Evolutionary conservation across 2,113 vertebrate species (phyloP).

Genomic region (Malurus cyaneus): DNA sequence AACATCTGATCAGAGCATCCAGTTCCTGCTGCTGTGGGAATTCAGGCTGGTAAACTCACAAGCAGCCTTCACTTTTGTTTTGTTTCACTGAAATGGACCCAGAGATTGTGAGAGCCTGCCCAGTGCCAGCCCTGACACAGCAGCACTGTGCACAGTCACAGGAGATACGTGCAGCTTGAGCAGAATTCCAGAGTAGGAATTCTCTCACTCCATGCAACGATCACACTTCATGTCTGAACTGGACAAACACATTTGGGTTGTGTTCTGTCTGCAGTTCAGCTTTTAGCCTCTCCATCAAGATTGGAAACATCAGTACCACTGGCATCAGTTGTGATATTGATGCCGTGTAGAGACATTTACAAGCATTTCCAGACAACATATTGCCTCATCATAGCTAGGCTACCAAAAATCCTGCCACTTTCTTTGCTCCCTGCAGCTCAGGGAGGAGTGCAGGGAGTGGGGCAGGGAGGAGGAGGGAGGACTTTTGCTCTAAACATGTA

Average conservation of each 20-base stretch:
- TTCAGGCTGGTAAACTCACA: background rate
- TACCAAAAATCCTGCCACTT: background rate
- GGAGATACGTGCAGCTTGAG: background rate
- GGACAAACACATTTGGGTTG: background rate
- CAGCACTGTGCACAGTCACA: background rate
- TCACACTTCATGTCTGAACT: background rate
- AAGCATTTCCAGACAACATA: background rate
- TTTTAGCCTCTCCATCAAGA: background rate
- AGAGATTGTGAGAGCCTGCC: background rate
- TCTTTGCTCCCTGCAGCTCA: background rate
- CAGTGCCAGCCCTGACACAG: background rate
- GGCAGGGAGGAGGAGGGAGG: background rate
- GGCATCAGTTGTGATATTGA: background rate
- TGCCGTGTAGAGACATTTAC: background rate
- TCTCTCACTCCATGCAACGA: background rate
- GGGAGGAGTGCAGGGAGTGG: background rate
- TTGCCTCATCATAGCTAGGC: background rate
- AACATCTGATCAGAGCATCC: background rate
- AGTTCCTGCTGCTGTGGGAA: background rate
- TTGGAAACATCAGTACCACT: background rate
- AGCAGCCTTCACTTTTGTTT: background rate
- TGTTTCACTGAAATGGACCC: background rate
- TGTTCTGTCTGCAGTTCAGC: background rate
- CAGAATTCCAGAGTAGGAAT: background rate
- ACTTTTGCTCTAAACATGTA: background rate